Evolutionary conservation across 2,113 vertebrate genomes (phyloP).

Genomic region (Grammomys surdaster): DNA sequence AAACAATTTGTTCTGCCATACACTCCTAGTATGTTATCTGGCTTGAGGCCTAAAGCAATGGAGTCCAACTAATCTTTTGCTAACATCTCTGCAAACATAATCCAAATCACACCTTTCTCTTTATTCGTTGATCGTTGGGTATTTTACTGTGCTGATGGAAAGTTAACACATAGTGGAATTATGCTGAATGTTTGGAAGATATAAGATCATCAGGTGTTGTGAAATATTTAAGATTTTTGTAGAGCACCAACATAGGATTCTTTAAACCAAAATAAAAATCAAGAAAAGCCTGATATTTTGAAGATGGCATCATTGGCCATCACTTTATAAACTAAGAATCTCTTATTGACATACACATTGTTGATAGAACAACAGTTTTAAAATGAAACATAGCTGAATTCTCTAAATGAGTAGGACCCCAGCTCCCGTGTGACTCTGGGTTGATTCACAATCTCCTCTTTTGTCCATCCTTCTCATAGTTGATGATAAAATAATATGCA

Average conservation of each 20-base stretch:
- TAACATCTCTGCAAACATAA: neutral
- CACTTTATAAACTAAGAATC: neutral
- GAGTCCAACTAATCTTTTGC: neutral
- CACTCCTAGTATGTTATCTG: no score
- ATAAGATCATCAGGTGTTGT: neutral
- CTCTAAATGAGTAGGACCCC: neutral
- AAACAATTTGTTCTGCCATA: neutral
- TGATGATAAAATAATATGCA: neutral
- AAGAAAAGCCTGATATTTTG: conserved; percentile 11
- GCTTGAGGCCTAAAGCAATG: neutral
- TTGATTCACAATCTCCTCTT: neutral
- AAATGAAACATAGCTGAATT: neutral
- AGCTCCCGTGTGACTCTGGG: neutral
- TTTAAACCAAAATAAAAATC: neutral
- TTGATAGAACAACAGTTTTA: neutral
- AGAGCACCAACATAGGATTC: conserved; percentile 10
- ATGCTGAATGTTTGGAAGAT: conserved; percentile 12
- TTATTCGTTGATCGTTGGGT: neutral
- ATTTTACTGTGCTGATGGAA: neutral
- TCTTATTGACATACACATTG: neutral
- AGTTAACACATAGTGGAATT: neutral
- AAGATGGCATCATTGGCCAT: neutral
- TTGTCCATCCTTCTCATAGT: neutral
- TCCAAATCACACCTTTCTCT: neutral
- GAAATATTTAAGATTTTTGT: neutral